A percentile compares a stretch with the other conserved stretches of the same genome.
phyloP scores from a whole-genome alignment of 2,888 invertebrate species.

The Tholera decimalis region DNA sequence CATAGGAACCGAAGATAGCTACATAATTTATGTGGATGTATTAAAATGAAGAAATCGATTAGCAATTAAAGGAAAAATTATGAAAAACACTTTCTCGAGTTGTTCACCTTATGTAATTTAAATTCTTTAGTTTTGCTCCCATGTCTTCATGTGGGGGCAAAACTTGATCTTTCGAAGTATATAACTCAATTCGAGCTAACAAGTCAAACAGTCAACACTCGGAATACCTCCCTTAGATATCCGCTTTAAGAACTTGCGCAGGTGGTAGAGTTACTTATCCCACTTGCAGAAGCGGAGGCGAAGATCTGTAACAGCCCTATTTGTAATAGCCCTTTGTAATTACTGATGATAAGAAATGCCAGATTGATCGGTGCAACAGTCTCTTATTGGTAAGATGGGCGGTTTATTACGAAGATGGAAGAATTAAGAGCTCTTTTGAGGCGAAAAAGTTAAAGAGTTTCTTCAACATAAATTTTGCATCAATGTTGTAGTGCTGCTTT shows the following conservation, averaged over 20 bases:
- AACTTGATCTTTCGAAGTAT: no score
- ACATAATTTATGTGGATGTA: no score
- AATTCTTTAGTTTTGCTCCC: no score
- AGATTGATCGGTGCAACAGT: slow-evolving; percentile 42
- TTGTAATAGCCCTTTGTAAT: slow-evolving; percentile 57
- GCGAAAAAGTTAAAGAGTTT: slow-evolving; percentile 5
- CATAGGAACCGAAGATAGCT: no score
- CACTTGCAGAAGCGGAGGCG: neutral
- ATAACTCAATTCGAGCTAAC: neutral
- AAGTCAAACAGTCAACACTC: neutral
- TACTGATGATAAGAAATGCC: slow-evolving; percentile 57
- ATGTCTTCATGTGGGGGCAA: no score
- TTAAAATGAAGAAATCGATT: no score
- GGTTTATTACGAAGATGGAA: slow-evolving; percentile 4
- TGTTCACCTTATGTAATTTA: no score
- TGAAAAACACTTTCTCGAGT: no score
- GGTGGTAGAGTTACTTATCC: no score
- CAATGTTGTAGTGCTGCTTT: neutral
- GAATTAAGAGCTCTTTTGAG: slow-evolving; percentile 27
- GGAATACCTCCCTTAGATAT: neutral
- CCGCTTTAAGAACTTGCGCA: neutral
- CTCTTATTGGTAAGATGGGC: slow-evolving; percentile 19
- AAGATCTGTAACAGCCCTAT: neutral
- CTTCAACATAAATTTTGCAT: neutral
- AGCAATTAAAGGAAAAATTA: no score